A percentile compares a stretch with the other conserved stretches of the same genome.
These are phyloP conservation scores for Hylaea fasciaria DNA, from an alignment of 2,888 invertebrate species.

Conservation along the genomic window DNA sequence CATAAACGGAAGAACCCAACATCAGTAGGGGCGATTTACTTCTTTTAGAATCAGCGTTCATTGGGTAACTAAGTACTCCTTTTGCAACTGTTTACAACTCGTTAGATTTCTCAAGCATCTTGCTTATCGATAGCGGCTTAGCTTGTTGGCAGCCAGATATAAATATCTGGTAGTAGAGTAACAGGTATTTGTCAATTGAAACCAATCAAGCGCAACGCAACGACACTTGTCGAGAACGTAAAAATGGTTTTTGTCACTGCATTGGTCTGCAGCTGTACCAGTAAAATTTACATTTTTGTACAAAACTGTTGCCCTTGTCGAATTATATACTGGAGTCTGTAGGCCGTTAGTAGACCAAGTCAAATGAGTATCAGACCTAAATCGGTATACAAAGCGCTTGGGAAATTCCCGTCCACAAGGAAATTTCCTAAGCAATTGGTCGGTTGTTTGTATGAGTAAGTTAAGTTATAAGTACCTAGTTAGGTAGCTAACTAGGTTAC, in stretches of 20 bases:
- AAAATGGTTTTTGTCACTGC: constrained; percentile 34
- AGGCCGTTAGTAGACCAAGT: too few species aligned
- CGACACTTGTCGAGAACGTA: constrained; percentile 40
- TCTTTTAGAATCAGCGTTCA: background rate
- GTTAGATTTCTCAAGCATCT: constrained; percentile 39
- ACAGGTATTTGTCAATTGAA: constrained; percentile 53
- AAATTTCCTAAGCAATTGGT: too few species aligned
- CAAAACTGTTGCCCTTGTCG: too few species aligned
- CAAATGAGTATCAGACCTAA: too few species aligned
- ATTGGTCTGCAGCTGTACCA: background rate
- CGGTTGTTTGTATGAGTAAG: background rate
- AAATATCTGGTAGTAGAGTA: constrained; percentile 39
- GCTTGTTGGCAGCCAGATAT: constrained; percentile 1
- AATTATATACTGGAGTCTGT: too few species aligned
- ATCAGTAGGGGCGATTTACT: too few species aligned
- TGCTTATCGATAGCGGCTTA: constrained; percentile 25
- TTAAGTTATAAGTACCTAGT: background rate
- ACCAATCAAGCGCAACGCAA: constrained; percentile 49
- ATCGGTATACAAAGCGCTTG: too few species aligned
- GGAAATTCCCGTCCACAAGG: too few species aligned
- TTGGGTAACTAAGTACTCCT: background rate
- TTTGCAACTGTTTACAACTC: constrained; percentile 29
- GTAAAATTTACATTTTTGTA: too few species aligned
- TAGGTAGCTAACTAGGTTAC: background rate
- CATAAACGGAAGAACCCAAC: background rate